Evolutionary conservation across 2,888 invertebrate species (phyloP), one percentile per base, ranked within the genome.

Genomic region (Miltochrista miniata): DNA sequence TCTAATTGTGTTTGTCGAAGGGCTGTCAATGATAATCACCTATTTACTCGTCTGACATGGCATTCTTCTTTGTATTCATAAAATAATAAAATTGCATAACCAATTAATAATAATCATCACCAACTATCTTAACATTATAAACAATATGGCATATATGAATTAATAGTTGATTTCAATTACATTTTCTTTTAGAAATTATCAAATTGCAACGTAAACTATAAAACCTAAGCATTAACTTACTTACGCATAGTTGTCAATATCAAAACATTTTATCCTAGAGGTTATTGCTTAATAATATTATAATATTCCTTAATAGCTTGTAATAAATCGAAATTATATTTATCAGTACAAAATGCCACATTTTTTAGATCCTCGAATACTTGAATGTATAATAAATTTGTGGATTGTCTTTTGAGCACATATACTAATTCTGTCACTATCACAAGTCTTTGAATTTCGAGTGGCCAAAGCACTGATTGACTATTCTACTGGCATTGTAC

Each of bases 121-220:
- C 82, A 83, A 82, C 83, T 85, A 84, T 76, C 89, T 89, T 90
- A 90, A 77, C 81, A 82, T 87, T 85, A 87, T 81, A 87, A 90
- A 90, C 89, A 87, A 88, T 90, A 90, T 90, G 90, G 90, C 90
- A 91, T 90, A 88, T 86, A 87, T 83, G 85, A 86, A 85, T 87
- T 80, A 83, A 88, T 88, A 86, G 80, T 81, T 80, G 79, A 85
- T 85, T 85, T 87, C 79, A 87, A 85, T 84, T 87, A 90, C 77
- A 83, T 78, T 85, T 85, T 87, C 83, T 83, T 86, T 87, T 76
- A 85, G 82, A 87, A 89, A 87, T 87, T 82, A 89, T 86, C 87
- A 85, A 53, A 79, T 85, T 86, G 89, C 90, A 90, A 90, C 84
- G 82, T 82, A 83, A 79, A 24, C 5, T 74, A 71, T 79, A 87